Conservation (phyloP, 2,797 vertebrate species). For the Cossypha polioptera region DNA sequence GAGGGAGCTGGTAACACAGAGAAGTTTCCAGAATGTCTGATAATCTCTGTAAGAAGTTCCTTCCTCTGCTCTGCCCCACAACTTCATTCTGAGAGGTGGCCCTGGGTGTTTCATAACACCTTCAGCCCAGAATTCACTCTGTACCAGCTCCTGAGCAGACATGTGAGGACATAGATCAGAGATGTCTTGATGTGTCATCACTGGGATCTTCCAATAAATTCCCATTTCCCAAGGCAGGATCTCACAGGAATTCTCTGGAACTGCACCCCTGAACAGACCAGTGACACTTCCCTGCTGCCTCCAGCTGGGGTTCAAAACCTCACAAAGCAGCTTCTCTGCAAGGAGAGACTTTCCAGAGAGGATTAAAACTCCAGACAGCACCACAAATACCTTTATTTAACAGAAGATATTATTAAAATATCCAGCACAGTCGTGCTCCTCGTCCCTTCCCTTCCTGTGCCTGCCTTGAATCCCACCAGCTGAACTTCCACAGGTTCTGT, state of each 20-base stretch:
- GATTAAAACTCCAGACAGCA: neutral
- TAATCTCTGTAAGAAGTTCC: neutral
- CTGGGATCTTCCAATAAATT: neutral
- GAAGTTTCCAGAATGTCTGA: neutral
- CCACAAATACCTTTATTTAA: neutral
- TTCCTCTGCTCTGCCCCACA: neutral
- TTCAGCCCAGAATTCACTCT: neutral
- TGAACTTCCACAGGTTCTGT: neutral
- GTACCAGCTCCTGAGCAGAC: neutral
- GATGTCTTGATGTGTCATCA: neutral
- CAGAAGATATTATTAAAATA: neutral
- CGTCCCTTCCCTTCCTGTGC: neutral
- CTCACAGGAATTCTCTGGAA: neutral
- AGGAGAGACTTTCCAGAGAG: neutral
- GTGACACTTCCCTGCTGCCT: neutral
- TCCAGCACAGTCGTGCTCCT: neutral
- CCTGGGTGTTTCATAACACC: fast-evolving
- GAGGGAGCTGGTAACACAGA: neutral
- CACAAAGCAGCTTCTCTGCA: neutral
- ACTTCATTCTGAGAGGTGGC: neutral
- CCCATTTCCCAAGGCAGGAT: neutral
- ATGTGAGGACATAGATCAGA: neutral
- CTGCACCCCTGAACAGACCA: neutral
- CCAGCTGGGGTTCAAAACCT: neutral
- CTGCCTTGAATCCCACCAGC: neutral